phyloP scores from a whole-genome alignment of 1,140 invertebrate species.

The Phymastichus coffea region DNA sequence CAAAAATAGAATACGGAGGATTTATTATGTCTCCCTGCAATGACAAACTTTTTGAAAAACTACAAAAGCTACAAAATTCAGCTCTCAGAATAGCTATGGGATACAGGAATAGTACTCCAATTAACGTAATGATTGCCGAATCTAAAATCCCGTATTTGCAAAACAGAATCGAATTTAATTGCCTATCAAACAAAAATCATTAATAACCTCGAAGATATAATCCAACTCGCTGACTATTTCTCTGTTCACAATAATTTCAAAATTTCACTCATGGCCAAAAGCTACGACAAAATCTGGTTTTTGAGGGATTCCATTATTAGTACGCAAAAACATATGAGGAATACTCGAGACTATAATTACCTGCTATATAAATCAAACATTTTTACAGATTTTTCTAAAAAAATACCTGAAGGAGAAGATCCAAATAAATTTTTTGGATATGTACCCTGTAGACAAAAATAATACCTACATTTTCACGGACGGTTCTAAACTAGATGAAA shows the following conservation, averaged over 20 bases:
- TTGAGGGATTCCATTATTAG: background rate
- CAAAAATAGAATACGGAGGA: conserved; percentile 10
- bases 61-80: conserved; percentile 12
- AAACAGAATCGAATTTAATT: background rate
- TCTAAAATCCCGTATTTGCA: background rate
- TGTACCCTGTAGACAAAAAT: too few species aligned
- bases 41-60: conserved; percentile 10
- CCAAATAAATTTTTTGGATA: too few species aligned
- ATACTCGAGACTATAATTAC: background rate
- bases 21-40: background rate
- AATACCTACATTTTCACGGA: too few species aligned
- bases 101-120: too few species aligned
- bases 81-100: conserved; percentile 10
- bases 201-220: background rate
- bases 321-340: background rate
- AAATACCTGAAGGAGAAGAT: too few species aligned
- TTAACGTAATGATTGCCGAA: conserved; percentile 23
- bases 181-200: background rate
- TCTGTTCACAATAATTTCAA: background rate
- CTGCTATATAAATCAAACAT: too few species aligned
- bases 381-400: too few species aligned
- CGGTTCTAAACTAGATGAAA: too few species aligned
- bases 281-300: too few species aligned
- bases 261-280: background rate
- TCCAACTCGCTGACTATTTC: background rate